Evolutionary conservation across 2,113 vertebrate genomes (phyloP).

Genomic region (Probosciger aterrimus): DNA sequence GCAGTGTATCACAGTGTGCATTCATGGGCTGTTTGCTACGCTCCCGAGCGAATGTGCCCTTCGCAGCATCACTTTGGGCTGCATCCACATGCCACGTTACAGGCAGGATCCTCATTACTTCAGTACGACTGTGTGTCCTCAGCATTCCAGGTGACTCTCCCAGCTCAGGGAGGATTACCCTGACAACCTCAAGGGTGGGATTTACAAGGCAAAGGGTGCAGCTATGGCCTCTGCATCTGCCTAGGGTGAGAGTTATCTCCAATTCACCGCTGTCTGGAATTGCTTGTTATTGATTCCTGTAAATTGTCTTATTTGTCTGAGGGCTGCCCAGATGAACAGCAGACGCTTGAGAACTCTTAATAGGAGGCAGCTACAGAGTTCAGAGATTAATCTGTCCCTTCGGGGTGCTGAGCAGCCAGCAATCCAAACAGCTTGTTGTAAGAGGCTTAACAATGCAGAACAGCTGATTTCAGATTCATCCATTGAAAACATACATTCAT

Average conservation of each 20-base stretch:
- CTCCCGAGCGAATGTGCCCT: not conserved
- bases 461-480: slow-evolving; percentile 64
- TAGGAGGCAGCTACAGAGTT: slow-evolving; percentile 41
- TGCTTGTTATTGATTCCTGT: slow-evolving; percentile 24
- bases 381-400: slow-evolving; percentile 67
- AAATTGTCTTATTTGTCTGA: slow-evolving; percentile 25
- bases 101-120: not conserved
- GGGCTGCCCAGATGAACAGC: slow-evolving; percentile 28
- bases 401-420: slow-evolving; percentile 55
- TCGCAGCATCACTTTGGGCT: not conserved
- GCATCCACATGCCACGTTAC: not conserved
- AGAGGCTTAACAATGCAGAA: slow-evolving; percentile 55
- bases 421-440: slow-evolving; percentile 55
- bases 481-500: slow-evolving; percentile 59
- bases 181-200: not conserved
- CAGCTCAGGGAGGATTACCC: not conserved
- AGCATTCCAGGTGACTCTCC: not conserved
- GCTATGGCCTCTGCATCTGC: fast-evolving
- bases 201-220: not conserved
- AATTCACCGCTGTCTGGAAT: not conserved
- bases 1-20: not conserved
- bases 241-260: not conserved
- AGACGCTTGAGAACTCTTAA: slow-evolving; percentile 3
- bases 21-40: not conserved
- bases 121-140: not conserved